Conservation (phyloP, 2,113 vertebrate species). For the Periophthalmodon schlosseri region DNA sequence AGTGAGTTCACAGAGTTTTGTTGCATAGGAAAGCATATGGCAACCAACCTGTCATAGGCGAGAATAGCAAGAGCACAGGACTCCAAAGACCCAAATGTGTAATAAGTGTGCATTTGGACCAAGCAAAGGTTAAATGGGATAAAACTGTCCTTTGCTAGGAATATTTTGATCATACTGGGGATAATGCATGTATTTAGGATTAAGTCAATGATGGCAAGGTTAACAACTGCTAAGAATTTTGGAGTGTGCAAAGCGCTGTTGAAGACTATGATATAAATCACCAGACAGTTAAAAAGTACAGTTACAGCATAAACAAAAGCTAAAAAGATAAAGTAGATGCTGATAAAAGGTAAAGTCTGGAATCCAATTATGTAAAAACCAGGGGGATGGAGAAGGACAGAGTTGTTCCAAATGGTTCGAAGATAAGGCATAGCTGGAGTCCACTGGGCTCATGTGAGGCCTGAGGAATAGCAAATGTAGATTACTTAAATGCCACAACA, state of each 20-base stretch:
- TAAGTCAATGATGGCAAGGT: slow-evolving; percentile 66
- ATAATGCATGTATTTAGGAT: slow-evolving; percentile 57
- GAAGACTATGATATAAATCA: slow-evolving; percentile 57
- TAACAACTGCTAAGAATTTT: slow-evolving; percentile 68
- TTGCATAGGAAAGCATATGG: slow-evolving; percentile 72
- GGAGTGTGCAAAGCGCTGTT: slow-evolving; percentile 62
- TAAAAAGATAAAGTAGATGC: slow-evolving; percentile 67
- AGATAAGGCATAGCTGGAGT: slow-evolving; percentile 43
- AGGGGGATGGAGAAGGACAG: slow-evolving; percentile 63
- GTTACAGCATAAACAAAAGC: slow-evolving; percentile 57
- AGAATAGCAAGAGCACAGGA: slow-evolving; percentile 64
- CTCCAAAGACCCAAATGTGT: slow-evolving; percentile 43
- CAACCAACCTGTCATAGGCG: slow-evolving; percentile 71
- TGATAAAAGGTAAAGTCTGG: slow-evolving; percentile 34
- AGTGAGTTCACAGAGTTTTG: slow-evolving; percentile 65
- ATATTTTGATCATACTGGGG: slow-evolving; percentile 68
- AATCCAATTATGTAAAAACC: slow-evolving; percentile 71
- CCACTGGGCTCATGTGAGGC: neutral
- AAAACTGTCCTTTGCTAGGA: slow-evolving; percentile 62
- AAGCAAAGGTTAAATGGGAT: slow-evolving; percentile 64
- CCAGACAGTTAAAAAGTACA: slow-evolving; percentile 57
- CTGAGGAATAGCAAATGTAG: neutral
- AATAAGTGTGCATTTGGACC: slow-evolving; percentile 67
- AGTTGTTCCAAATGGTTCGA: slow-evolving; percentile 30
- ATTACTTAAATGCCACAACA: neutral